A percentile compares a stretch with the other conserved stretches of the same genome.
Conservation (phyloP, 2,888 invertebrate genomes). For the Drosophila phalerata region DNA sequence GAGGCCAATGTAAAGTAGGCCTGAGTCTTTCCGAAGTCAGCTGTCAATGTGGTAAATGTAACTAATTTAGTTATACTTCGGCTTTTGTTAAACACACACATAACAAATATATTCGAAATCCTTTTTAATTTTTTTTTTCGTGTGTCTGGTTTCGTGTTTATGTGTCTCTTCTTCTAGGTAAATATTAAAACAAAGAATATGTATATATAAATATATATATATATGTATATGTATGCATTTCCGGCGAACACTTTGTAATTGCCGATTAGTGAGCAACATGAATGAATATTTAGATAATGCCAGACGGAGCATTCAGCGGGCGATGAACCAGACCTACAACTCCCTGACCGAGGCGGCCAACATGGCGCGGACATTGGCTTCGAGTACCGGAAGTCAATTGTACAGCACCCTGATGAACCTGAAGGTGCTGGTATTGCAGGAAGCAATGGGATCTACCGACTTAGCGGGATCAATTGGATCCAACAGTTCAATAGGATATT, state of each 20-base stretch:
- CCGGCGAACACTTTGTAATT: background rate
- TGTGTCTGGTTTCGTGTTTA: conserved; percentile 32
- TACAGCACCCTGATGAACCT: conserved; percentile 2
- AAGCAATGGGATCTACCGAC: background rate
- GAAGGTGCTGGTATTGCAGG: background rate
- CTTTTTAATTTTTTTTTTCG: conserved; percentile 18
- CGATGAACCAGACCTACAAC: conserved; percentile 22
- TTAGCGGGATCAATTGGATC: background rate
- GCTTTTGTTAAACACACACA: conserved; percentile 28
- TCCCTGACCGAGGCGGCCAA: conserved; percentile 16
- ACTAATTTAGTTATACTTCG: conserved; percentile 32
- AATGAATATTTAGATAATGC: conserved; percentile 42
- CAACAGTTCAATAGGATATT: background rate
- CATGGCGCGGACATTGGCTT: conserved; percentile 9
- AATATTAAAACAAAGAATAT: conserved; percentile 3
- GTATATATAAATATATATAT: background rate
- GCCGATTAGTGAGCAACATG: conserved; percentile 28
- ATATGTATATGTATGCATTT: background rate
- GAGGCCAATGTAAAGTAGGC: background rate
- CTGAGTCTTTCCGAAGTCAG: background rate
- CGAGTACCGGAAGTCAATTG: conserved; percentile 4
- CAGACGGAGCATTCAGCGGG: conserved; percentile 32
- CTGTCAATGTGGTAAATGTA: background rate
- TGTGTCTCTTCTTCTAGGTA: conserved; percentile 35
- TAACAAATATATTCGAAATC: conserved; percentile 19